These are phyloP conservation scores for Phortica okadai DNA, from an alignment of 2,888 invertebrate species.

Conservation along the genomic window DNA sequence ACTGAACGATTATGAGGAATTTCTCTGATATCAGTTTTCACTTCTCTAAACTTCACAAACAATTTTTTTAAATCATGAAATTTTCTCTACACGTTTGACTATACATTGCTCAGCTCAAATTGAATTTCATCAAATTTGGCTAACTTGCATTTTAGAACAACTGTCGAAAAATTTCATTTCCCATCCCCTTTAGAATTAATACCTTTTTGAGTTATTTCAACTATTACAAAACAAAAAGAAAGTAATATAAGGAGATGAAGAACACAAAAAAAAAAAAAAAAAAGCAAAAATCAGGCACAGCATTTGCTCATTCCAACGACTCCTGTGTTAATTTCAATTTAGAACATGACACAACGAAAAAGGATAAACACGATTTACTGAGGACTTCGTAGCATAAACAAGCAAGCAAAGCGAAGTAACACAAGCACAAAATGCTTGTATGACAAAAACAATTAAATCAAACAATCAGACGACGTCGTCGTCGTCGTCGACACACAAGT, in stretches of 20 bases:
- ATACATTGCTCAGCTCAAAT: too few species aligned
- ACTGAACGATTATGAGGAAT: too few species aligned
- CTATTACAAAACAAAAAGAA: slow-evolving; percentile 3
- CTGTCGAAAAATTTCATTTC: too few species aligned
- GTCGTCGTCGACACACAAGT: background rate
- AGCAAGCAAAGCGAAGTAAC: background rate
- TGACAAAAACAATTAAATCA: slow-evolving; percentile 70
- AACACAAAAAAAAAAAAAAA: background rate
- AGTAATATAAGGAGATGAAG: background rate
- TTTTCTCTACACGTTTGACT: too few species aligned
- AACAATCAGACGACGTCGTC: slow-evolving; percentile 14
- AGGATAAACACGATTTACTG: slow-evolving; percentile 37
- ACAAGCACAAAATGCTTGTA: slow-evolving; percentile 51
- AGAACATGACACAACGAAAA: slow-evolving; percentile 65
- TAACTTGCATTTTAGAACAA: too few species aligned
- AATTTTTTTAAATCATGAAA: too few species aligned
- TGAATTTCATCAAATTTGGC: too few species aligned
- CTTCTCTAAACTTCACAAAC: too few species aligned
- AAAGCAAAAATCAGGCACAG: slow-evolving; percentile 23
- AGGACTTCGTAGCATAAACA: background rate
- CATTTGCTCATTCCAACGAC: background rate
- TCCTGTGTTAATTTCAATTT: slow-evolving; percentile 63
- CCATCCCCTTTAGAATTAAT: background rate
- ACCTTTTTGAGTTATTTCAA: background rate
- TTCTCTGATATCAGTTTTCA: too few species aligned